phyloP scores from a whole-genome alignment of 2,888 invertebrate species.

The Palloptera scutellata region DNA sequence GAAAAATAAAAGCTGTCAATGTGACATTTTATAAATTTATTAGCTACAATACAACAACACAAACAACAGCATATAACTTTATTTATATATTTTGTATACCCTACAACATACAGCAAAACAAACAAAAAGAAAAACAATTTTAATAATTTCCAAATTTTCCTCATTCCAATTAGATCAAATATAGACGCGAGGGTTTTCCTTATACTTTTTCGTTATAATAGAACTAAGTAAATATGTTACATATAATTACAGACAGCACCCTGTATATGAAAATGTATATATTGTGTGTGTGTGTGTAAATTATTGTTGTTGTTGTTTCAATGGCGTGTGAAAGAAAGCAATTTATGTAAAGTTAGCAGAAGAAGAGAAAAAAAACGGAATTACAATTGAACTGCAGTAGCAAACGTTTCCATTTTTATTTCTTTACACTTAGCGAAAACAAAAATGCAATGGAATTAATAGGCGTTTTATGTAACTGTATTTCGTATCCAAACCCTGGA shows the following conservation, averaged over 20 bases:
- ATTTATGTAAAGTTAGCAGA: too few relatives aligned
- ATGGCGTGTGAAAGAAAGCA: slow-evolving; percentile 44
- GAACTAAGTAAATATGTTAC: not conserved
- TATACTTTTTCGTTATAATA: too few relatives aligned
- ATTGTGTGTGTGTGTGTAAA: not conserved
- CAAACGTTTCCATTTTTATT: not conserved
- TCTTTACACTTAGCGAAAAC: slow-evolving; percentile 9
- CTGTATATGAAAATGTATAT: not conserved
- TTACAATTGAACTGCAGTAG: not conserved
- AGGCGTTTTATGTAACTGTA: too few relatives aligned
- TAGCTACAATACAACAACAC: slow-evolving; percentile 30
- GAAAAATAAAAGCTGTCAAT: slow-evolving; percentile 40
- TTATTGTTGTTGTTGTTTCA: slow-evolving; percentile 28
- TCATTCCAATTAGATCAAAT: too few relatives aligned
- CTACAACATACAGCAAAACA: slow-evolving; percentile 17
- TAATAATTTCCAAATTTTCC: not conserved
- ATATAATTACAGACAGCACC: not conserved
- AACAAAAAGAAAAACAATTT: too few relatives aligned
- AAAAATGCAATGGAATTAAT: too few relatives aligned
- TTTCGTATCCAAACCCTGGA: too few relatives aligned
- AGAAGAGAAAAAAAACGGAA: slow-evolving; percentile 14
- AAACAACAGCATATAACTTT: not conserved
- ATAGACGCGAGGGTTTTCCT: too few relatives aligned
- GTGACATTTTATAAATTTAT: slow-evolving; percentile 43
- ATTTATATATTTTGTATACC: slow-evolving; percentile 32